These are phyloP conservation scores for Seira ritae DNA, from an alignment of 2,888 invertebrate genomes.

Conservation along the genomic window DNA sequence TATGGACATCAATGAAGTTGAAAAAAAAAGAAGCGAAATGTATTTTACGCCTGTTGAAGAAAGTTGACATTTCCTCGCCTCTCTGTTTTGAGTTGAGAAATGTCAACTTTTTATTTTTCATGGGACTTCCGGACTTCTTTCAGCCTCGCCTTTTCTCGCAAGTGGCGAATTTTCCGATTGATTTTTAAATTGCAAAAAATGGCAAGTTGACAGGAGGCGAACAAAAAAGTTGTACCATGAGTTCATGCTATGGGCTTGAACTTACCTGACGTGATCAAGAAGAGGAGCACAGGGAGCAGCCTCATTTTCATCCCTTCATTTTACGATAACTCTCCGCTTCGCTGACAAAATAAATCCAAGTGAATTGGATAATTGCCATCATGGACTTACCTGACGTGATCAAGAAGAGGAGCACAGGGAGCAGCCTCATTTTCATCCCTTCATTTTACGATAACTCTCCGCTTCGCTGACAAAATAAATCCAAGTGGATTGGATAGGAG, in stretches of 20 bases:
- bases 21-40: too few species aligned
- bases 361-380: not conserved
- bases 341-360: not conserved
- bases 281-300: constrained; percentile 65
- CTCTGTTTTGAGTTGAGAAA: too few species aligned
- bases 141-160: too few species aligned
- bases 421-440: constrained; percentile 54
- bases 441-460: constrained; percentile 31
- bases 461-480: not conserved
- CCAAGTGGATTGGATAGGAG: not conserved
- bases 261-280: constrained; percentile 70
- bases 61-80: too few species aligned
- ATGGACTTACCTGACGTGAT: constrained; percentile 68
- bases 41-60: too few species aligned
- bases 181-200: too few species aligned
- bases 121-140: too few species aligned
- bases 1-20: too few species aligned
- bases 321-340: constrained; percentile 16
- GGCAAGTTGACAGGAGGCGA: too few species aligned
- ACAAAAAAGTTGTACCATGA: too few species aligned
- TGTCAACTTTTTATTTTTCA: too few species aligned
- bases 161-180: too few species aligned
- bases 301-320: constrained; percentile 53
- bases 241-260: not conserved
- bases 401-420: constrained; percentile 66